These are phyloP conservation scores for Hetaerina titia DNA, from an alignment of 2,888 invertebrate species.

Conservation along the genomic window DNA sequence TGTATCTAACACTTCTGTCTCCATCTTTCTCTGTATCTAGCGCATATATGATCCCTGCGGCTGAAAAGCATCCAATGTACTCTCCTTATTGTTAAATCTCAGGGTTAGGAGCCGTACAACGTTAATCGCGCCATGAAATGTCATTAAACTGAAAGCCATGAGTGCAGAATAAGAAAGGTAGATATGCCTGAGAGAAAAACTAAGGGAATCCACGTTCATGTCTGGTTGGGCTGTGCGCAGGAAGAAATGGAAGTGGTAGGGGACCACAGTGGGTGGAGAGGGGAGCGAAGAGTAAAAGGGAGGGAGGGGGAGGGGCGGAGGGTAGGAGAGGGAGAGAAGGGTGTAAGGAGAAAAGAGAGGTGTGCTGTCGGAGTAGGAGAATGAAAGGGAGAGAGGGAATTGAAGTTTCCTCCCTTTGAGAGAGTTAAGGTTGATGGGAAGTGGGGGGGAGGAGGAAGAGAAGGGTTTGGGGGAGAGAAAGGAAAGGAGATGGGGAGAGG, in stretches of 20 bases:
- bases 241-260: neutral
- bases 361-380: neutral
- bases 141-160: neutral
- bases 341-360: neutral
- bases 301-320: neutral
- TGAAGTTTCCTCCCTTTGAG: constrained; percentile 55
- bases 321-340: neutral
- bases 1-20: no score
- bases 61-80: no score
- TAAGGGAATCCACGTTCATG: no score
- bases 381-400: constrained; percentile 27
- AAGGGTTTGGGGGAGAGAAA: neutral
- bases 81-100: no score
- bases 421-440: constrained; percentile 5
- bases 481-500: constrained; percentile 19
- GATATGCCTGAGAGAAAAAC: no score
- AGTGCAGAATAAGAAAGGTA: neutral
- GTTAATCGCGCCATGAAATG: neutral
- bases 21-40: no score
- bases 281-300: neutral
- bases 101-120: neutral
- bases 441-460: neutral
- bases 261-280: neutral
- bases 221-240: neutral
- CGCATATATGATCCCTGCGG: no score